phyloP scores from a whole-genome alignment of 2,113 vertebrate species.

The Nothocercus julius region DNA sequence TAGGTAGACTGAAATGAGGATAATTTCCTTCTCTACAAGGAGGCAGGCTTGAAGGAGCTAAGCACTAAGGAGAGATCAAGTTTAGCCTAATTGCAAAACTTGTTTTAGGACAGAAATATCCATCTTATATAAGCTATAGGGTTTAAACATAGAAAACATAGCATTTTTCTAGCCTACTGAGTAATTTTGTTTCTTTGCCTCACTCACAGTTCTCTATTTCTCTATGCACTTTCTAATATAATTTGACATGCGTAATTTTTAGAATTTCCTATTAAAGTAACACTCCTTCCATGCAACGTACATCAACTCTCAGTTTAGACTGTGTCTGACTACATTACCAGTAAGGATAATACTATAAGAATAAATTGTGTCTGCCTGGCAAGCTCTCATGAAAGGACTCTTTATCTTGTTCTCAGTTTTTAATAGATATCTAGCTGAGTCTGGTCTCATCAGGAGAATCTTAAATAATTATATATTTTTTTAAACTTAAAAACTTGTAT shows the following conservation, averaged over 20 bases:
- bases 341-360: neutral
- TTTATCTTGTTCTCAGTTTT: neutral
- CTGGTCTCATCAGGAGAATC: neutral
- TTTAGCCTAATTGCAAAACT: neutral
- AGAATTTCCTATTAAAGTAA: neutral
- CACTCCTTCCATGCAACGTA: neutral
- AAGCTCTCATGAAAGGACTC: neutral
- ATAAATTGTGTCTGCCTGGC: neutral
- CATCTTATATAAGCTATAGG: neutral
- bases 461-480: neutral
- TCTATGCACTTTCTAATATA: neutral
- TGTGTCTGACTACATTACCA: neutral
- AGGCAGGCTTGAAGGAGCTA: neutral
- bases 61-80: fast-evolving
- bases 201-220: neutral
- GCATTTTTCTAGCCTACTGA: neutral
- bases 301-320: neutral
- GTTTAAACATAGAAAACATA: neutral
- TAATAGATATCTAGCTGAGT: neutral
- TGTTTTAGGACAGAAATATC: neutral
- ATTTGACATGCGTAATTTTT: neutral
- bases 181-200: neutral
- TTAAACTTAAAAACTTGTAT: neutral
- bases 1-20: neutral
- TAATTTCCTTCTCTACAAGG: neutral